phyloP scores from a whole-genome alignment of 2,888 invertebrate genomes.

The Drosophila kuntzei region DNA sequence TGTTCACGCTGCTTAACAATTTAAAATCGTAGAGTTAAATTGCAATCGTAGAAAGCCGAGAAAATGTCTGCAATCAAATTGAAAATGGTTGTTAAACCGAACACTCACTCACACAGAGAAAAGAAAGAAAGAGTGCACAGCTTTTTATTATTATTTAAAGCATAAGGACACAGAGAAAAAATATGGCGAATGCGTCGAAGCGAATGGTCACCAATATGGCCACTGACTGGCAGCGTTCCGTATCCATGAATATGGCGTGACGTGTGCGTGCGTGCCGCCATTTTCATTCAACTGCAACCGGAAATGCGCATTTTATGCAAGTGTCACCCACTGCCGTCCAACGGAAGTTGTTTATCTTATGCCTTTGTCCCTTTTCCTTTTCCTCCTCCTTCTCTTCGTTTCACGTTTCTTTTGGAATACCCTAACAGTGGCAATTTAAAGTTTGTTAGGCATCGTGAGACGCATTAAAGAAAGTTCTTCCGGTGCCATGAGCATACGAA shows the following conservation, averaged over 20 bases:
- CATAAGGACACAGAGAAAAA: conserved; percentile 1
- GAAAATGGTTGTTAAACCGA: conserved; percentile 31
- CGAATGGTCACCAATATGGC: conserved; percentile 41
- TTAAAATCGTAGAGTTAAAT: conserved; percentile 31
- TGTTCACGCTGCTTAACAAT: conserved; percentile 71
- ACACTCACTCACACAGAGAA: neutral
- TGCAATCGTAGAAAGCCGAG: conserved; percentile 1
- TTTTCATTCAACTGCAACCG: conserved; percentile 54
- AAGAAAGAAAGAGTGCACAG: neutral
- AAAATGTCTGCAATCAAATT: conserved; percentile 36
- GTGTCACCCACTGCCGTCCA: conserved; percentile 55
- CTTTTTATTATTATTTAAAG: conserved; percentile 29
- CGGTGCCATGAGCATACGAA: too few species aligned
- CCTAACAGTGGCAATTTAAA: conserved; percentile 1
- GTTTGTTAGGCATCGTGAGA: neutral
- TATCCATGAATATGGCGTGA: conserved; percentile 24
- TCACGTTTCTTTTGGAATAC: conserved; percentile 3
- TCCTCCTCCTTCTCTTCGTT: neutral
- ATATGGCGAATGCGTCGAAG: conserved; percentile 6
- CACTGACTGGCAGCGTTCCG: conserved; percentile 36
- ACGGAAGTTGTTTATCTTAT: conserved; percentile 69
- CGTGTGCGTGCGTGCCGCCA: conserved; percentile 43
- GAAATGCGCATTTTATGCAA: conserved; percentile 66
- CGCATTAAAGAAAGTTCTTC: neutral
- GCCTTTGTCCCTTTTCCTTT: conserved; percentile 16